These are phyloP conservation scores for Eristalis tenax DNA, from an alignment of 2,888 invertebrate species.

Conservation along the genomic window DNA sequence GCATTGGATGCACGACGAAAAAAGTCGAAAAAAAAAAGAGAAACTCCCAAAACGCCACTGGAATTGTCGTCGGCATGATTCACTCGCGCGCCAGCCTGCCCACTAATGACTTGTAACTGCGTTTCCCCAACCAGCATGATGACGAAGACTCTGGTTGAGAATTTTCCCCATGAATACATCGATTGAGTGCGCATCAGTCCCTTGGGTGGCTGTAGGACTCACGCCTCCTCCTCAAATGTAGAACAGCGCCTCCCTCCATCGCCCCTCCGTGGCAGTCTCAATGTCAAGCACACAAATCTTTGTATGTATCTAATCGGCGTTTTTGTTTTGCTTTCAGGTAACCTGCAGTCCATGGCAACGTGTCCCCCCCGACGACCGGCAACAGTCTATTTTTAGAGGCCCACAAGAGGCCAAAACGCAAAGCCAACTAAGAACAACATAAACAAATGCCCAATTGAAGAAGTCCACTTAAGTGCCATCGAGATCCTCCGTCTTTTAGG, in stretches of 20 bases:
- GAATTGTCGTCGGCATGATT: slow-evolving; percentile 32
- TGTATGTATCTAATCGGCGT: slow-evolving; percentile 31
- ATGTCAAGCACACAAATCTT: slow-evolving; percentile 21
- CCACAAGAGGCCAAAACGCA: not conserved
- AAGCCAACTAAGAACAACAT: not conserved
- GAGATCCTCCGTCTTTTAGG: not conserved
- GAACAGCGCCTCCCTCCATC: not conserved
- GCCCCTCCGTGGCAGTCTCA: not conserved
- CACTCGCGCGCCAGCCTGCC: slow-evolving; percentile 15
- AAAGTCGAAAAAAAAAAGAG: not conserved
- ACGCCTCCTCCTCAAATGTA: not conserved
- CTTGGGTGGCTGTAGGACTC: no score
- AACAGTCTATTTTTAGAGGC: slow-evolving; percentile 40
- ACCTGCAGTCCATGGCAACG: slow-evolving; percentile 32
- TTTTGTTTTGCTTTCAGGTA: slow-evolving; percentile 33
- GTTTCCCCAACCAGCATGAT: slow-evolving; percentile 45
- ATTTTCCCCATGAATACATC: slow-evolving; percentile 27
- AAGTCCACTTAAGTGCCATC: not conserved
- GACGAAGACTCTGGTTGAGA: slow-evolving; percentile 55
- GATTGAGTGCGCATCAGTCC: not conserved
- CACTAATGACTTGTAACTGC: slow-evolving; percentile 16
- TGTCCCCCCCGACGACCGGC: slow-evolving; percentile 16
- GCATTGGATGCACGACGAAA: not conserved
- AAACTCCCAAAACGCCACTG: slow-evolving; percentile 1
- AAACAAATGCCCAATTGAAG: slow-evolving; percentile 30